These are phyloP conservation scores for Thaleichthys pacificus DNA, from an alignment of 2,797 vertebrate genomes.

Conservation along the genomic window DNA sequence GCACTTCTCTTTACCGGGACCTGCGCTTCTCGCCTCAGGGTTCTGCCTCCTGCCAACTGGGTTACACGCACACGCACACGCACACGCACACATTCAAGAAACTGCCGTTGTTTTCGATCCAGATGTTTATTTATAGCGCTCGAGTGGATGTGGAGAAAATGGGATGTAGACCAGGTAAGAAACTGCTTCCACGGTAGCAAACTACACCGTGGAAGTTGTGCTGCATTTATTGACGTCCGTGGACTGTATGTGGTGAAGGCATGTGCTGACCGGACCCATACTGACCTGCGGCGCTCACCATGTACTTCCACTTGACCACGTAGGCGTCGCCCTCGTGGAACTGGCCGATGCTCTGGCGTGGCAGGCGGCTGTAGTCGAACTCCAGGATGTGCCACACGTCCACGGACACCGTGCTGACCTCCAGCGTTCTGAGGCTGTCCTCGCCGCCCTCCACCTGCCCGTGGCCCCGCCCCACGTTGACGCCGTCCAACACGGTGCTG, in stretches of 20 bases:
- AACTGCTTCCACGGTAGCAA: neutral
- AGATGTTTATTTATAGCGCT: neutral
- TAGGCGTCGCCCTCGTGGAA: conserved; percentile 98
- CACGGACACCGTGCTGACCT: conserved; percentile 85
- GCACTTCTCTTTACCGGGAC: conserved; percentile 89
- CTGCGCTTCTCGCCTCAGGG: conserved; percentile 82
- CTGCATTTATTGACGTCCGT: too few relatives aligned
- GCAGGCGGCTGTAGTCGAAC: conserved; percentile 96
- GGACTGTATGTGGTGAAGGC: neutral
- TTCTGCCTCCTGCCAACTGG: conserved; percentile 92
- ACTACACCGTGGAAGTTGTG: neutral
- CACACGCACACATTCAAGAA: conserved; percentile 2
- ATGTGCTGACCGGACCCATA: conserved; percentile 6
- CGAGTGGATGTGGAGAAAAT: too few relatives aligned
- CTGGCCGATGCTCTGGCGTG: conserved; percentile 96
- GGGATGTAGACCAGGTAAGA: neutral
- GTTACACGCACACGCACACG: neutral
- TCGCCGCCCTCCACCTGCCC: conserved; percentile 86
- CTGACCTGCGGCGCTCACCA: conserved; percentile 93
- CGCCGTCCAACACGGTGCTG: conserved; percentile 85
- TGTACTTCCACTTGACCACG: conserved; percentile 97
- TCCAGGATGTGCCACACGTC: conserved; percentile 98
- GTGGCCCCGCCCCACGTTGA: conserved; percentile 89
- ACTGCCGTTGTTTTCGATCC: neutral
- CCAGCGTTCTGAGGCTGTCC: conserved; percentile 86